Evolutionary conservation across 2,797 vertebrate genomes (phyloP), one percentile per base, ranked within the genome.

Genomic region (Triplophysa bombifrons): DNA sequence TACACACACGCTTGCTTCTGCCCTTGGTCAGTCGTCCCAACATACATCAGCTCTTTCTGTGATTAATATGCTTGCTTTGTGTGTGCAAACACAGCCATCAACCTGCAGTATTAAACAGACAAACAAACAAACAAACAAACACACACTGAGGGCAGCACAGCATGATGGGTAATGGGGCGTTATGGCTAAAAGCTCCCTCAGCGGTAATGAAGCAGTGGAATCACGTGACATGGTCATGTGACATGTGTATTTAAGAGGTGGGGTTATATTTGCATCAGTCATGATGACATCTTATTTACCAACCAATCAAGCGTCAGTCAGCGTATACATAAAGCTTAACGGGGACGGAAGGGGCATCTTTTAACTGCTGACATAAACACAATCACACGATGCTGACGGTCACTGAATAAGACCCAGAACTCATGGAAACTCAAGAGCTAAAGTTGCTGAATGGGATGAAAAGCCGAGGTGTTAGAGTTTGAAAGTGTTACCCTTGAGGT

Each of bases 201-300:
- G 44, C 4, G 41, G 50, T 72, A 46, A 17, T 51, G 8, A 53
- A 76, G 68, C 80, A 20, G 34, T n/a, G 20, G 20, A 41, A 60
- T 77, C 74, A 81, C 6, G 14, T 69, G 55, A 74, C 27, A 17
- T 12, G n/a, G 38, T 48, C 38, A 69, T 25, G 63, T 74, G 75
- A 78, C 70, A 69, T 46, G 20, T 41, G 53, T 88, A 86, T 84
- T 85, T 56, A 85, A 86, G 84, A 84, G 85, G 85, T 82, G 74
- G 55, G 78, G 71, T 91, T 88, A 88, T 89, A 92, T 91, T 87
- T 82, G 77, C 89, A 88, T 91, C 91, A 85, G 86, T 93, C 89
- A 88, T 66, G 0, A 81, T 85, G 91, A 90, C 90, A 85, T 78
- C 22, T 64, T 84, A 87, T 88, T 89, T 88, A 91, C 85, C 20